Conservation (phyloP, 2,888 invertebrate species). For the Tetragnatha montana region DNA sequence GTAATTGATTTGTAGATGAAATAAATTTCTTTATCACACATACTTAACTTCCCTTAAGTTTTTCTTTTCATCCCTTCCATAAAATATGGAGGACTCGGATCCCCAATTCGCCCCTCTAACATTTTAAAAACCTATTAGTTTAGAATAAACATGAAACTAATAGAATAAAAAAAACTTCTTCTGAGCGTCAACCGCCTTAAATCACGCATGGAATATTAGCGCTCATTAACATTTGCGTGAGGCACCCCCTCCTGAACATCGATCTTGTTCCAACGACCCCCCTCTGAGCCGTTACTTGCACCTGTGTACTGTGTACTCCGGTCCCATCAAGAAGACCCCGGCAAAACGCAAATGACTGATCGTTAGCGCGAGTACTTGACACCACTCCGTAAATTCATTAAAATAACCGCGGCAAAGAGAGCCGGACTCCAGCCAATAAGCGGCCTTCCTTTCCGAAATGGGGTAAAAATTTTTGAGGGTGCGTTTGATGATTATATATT, state of each 20-base stretch:
- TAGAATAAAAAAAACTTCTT: background rate
- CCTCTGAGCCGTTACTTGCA: slow-evolving; percentile 14
- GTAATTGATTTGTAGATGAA: too few relatives aligned
- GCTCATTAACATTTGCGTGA: background rate
- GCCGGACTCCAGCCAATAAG: slow-evolving; percentile 2
- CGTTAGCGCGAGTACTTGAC: slow-evolving; percentile 44
- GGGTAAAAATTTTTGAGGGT: background rate
- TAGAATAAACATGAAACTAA: too few relatives aligned
- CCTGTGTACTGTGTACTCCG: slow-evolving; percentile 3
- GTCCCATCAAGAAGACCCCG: background rate
- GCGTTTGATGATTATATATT: too few relatives aligned
- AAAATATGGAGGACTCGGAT: too few relatives aligned
- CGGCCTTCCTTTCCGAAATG: slow-evolving; percentile 1
- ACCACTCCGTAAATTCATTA: slow-evolving; percentile 35
- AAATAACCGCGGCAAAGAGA: slow-evolving; percentile 34
- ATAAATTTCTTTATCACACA: too few relatives aligned
- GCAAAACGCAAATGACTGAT: slow-evolving; percentile 34
- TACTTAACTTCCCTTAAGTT: too few relatives aligned
- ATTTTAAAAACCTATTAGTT: too few relatives aligned
- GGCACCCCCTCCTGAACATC: background rate
- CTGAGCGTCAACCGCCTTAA: background rate
- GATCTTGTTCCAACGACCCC: background rate
- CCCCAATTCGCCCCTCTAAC: too few relatives aligned
- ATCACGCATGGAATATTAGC: background rate
- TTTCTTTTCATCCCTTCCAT: too few relatives aligned